Base-by-base conservation (phyloP, 2,888 invertebrate genomes). In the Prosapia bicincta region DNA sequence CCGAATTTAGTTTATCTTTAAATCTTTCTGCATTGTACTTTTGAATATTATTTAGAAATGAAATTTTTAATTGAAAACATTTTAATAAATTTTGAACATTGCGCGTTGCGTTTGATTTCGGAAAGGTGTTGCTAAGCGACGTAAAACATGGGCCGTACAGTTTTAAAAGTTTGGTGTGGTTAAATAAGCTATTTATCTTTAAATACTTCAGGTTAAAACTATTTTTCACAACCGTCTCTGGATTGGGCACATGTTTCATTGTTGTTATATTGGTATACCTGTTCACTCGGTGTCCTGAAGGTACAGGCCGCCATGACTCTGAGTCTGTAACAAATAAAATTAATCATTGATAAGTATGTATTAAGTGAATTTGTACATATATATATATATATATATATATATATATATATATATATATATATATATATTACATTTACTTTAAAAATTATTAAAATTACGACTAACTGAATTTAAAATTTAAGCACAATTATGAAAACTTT, bases 261-360 rank as follows among this genome's bases (percentile, higher is more conserved):
- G 24, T 43, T 54, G 26, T 26, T 26, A 13, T 28, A 3, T 32
- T 23, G 25, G 38, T 69, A 43, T 74, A 74, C 74, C 74, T 74
- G 74, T 74, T 74, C 69, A 69, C 69, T 69, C 74, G 66, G 24
- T 74, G 74, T 74, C 74, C 74, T 25, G 74, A 69, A 26, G 67
- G 24, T 20, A 72, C 24, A 15, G 74, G 74, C 13, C 54, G 68
- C 74, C 74, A 74, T 30, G 74, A 43, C 74, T 74, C 74, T 32
- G 74, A 26, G 26, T 54, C 74, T 74, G 74, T 26, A 74, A 74
- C 74, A 68, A 69, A 73, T 38, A 38, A 30, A 30, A 6, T 30
- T 9, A 30, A 30, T 6, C n/a, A n/a, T n/a, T n/a, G n/a, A n/a
- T n/a, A n/a, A n/a, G n/a, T n/a, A n/a, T n/a, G n/a, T n/a, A n/a